A percentile compares a stretch with the other conserved stretches of the same genome.
phyloP scores from a whole-genome alignment of 2,113 vertebrate species.

The Ailuropoda melanoleuca region DNA sequence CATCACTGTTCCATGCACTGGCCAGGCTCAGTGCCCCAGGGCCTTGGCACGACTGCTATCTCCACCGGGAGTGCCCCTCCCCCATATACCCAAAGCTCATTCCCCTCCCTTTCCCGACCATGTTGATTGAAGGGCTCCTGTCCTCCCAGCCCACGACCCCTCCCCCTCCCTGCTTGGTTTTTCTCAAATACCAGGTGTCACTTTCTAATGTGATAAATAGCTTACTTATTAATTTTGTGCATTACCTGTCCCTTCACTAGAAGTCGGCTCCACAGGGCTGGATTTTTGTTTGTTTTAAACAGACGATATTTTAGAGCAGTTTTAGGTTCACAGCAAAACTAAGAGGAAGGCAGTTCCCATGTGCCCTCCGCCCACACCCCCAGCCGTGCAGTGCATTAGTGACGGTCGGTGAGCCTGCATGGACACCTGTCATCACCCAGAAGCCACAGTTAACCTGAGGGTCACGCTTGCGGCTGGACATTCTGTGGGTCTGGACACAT shows the following conservation, averaged over 20 bases:
- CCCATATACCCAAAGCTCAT: neutral
- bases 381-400: fast-evolving
- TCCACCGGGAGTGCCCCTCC: neutral
- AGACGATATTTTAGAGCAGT: neutral
- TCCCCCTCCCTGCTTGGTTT: fast-evolving
- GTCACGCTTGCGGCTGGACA: fast-evolving
- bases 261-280: neutral
- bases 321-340: neutral
- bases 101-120: neutral
- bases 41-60: neutral
- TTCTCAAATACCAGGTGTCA: neutral
- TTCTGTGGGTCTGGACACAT: neutral
- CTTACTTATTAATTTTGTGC: neutral
- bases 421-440: neutral
- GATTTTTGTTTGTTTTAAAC: neutral
- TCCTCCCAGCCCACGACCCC: neutral
- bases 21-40: neutral
- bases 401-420: fast-evolving
- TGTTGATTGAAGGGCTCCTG: no score
- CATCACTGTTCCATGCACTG: neutral
- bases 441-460: neutral
- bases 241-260: neutral
- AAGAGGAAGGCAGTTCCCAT: neutral
- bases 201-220: neutral
- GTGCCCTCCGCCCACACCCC: no score